These are phyloP conservation scores for Dichetophora obliterata DNA, from an alignment of 2,888 invertebrate genomes.

Conservation along the genomic window DNA sequence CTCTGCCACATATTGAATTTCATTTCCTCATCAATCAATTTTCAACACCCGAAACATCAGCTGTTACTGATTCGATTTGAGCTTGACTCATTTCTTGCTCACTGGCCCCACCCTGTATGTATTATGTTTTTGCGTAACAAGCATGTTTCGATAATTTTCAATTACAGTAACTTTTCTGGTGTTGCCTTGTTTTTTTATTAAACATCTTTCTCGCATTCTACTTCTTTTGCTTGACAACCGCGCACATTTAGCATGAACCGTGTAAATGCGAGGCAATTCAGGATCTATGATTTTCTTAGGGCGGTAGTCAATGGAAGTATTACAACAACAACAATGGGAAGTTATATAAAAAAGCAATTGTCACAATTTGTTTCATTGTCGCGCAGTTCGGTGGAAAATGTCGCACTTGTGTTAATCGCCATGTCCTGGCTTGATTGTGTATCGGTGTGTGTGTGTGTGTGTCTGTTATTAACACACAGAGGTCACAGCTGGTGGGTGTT, in stretches of 20 bases:
- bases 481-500: slow-evolving; percentile 39
- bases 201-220: neutral
- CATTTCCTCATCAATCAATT: neutral
- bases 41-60: neutral
- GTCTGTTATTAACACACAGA: slow-evolving; percentile 32
- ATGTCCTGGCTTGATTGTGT: neutral
- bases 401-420: slow-evolving; percentile 26
- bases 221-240: slow-evolving; percentile 3
- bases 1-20: neutral
- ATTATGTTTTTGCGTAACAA: slow-evolving; percentile 31
- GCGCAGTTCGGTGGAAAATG: slow-evolving; percentile 25
- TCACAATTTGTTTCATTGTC: slow-evolving; percentile 37
- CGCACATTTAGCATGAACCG: slow-evolving; percentile 21
- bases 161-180: slow-evolving; percentile 7
- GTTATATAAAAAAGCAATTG: slow-evolving; percentile 33
- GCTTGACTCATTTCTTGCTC: neutral
- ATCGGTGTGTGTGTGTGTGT: slow-evolving; percentile 14
- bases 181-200: neutral
- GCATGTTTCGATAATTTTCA: slow-evolving; percentile 31
- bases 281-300: neutral
- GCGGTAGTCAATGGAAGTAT: neutral
- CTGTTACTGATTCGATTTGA: neutral
- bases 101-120: neutral
- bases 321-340: slow-evolving; percentile 15
- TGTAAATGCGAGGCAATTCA: slow-evolving; percentile 25